Base-by-base conservation (phyloP, 92 coral and sea anemone species). In the Micromussa lordhowensis region DNA sequence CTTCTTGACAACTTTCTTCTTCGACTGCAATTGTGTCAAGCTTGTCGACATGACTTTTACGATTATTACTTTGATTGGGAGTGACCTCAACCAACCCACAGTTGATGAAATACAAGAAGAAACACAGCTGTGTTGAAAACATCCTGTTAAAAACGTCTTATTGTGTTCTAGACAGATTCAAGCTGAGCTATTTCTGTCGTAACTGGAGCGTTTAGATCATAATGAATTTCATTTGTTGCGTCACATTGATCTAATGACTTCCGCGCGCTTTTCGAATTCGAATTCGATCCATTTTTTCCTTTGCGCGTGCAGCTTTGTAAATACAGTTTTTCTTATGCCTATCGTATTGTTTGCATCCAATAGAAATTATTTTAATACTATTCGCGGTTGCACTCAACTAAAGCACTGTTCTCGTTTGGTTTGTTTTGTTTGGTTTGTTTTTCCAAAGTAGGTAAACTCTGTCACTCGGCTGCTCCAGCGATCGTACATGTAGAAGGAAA, bases 1-100 rank as follows among this genome's bases (percentile, higher is more conserved):
- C 5, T 34, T 2, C 58, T n/a, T n/a, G 24, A 58, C 29, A n/a
- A 36, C 18, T 66, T 35, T 74, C 73, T 34, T 84, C 88, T 7
- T 78, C 57, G 26, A 74, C 88, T 32, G 73, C 73, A 38, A 84
- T 74, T 15, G 61, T 3, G 48, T 74, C 81, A 59, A 84, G 88
- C 18, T 35, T 63, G 38, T 48, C 28, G 22, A 40, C 55, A 34
- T 35, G 40, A 18, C 44, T 48, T 28, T 75, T 31, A 8, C 22
- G 61, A 2, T 29, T 40, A 24, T 55, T 17, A 5, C 36, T 9
- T 59, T 6, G 72, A n/a, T 28, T 58, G 40, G 17, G 12, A n/a
- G 54, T 8, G 14, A 70, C 55, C 30, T 58, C 38, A n/a, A 73
- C 16, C 4, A 26, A 32, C 31, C 88, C 70, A 29, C 88, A 84